Evolutionary conservation across 2,797 vertebrate species (phyloP).

Genomic region (Anniella stebbinsi): DNA sequence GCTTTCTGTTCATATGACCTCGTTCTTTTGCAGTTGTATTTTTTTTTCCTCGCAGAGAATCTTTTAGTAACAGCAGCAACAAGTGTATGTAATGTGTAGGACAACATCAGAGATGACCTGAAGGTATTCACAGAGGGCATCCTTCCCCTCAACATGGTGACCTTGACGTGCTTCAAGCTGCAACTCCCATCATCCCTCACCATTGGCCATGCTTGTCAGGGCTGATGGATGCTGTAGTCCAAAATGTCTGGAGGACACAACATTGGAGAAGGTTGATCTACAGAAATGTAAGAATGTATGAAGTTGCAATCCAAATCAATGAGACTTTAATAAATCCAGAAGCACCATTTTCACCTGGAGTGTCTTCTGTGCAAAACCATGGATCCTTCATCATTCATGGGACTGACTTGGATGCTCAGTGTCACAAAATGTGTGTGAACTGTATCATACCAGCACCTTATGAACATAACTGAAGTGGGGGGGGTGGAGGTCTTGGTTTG

Average conservation of each 20-base stretch:
- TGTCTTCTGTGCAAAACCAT: neutral
- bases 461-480: conserved; percentile 43
- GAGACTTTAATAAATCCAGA: neutral
- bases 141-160: no score
- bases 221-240: no score
- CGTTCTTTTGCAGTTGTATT: neutral
- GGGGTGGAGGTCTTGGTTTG: conserved; percentile 59
- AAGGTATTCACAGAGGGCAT: neutral
- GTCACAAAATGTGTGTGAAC: conserved; percentile 36
- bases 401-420: neutral
- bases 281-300: neutral
- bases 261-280: neutral
- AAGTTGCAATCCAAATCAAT: neutral
- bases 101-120: neutral
- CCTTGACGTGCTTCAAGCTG: no score
- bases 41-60: neutral
- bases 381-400: neutral
- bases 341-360: neutral
- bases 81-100: neutral
- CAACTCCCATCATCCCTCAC: no score
- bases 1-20: neutral
- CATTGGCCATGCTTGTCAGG: no score
- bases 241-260: no score
- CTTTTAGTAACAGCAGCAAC: neutral
- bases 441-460: conserved; percentile 6